Base-by-base conservation (phyloP, 2,888 invertebrate species). In the Bhutanitis thaidina region DNA sequence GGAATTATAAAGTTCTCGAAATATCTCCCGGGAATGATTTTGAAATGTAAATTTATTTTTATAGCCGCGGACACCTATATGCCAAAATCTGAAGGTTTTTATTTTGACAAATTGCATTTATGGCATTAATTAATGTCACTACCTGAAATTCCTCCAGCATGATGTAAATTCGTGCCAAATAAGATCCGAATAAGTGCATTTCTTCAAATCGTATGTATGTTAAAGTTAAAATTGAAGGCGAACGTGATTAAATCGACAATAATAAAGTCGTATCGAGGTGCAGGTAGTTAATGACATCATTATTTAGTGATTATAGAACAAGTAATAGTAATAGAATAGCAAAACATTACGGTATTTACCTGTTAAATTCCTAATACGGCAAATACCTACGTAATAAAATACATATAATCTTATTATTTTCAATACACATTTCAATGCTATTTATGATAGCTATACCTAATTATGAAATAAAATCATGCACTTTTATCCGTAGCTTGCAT, bases 381-480 rank as follows among this genome's bases (percentile, higher is more conserved):
- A 20, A 20, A 20, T 5, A 20, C 5, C 20, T 49, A 36, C 36
- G 48, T 49, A 49, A 49, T 36, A 36, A 35, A 49, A 40, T 32
- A 40, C 5, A 32, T 20, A 36, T 36, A 27, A 48, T 48, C 48
- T 41, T 48, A 48, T 48, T 41, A 25, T 15, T 16, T 7, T 43
- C 12, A 35, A 49, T 49, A 60, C 36, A 43, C 48, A 57, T 55
- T 47, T 58, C 48, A 49, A 30, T 55, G 54, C 41, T 36, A 34
- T 34, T 34, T 51, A 49, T 46, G 53, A 53, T 40, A 43, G 2
- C 20, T 43, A 53, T 40, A 43, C 5, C 20, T 43, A 37, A 59
- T 64, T 69, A 67, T 62, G 56, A 64, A 65, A 71, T 57, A 51
- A 55, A 62, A 60, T 64, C 69, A 68, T 67, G 65, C 65, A 29